A percentile compares a stretch with the other conserved stretches of the same genome.
phyloP scores from a whole-genome alignment of 2,797 vertebrate species.

The Euthynnus affinis region DNA sequence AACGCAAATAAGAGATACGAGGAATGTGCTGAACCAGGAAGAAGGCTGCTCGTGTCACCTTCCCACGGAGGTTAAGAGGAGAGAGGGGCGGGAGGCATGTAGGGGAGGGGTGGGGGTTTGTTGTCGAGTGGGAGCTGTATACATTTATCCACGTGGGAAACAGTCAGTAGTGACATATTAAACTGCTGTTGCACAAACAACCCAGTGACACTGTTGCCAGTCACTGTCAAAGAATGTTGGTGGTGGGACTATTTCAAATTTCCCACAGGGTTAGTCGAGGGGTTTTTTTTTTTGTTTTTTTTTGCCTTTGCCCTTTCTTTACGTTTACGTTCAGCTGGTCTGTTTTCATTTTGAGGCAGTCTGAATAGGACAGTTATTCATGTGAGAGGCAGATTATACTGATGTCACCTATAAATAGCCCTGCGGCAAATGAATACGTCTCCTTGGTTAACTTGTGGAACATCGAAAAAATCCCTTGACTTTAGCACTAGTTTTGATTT shows the following conservation, averaged over 20 bases:
- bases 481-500: background rate
- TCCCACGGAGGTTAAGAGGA: constrained; percentile 63
- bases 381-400: constrained; percentile 32
- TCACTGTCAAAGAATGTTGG: constrained; percentile 60
- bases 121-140: constrained; percentile 53
- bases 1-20: constrained; percentile 33
- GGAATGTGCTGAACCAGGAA: constrained; percentile 79
- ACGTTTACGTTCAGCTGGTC: constrained; percentile 57
- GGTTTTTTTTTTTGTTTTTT: too few relatives aligned
- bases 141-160: constrained; percentile 80
- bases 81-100: background rate
- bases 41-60: constrained; percentile 67
- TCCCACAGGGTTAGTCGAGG: constrained; percentile 59
- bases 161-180: constrained; percentile 71
- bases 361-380: constrained; percentile 28
- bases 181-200: constrained; percentile 65
- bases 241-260: constrained; percentile 51
- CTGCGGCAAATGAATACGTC: constrained; percentile 7
- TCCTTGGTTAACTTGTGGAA: constrained; percentile 5
- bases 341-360: constrained; percentile 41
- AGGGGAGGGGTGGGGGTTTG: constrained; percentile 5
- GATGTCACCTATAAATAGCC: constrained; percentile 42
- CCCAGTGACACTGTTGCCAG: constrained; percentile 62
- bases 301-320: constrained; percentile 39
- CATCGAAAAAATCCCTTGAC: constrained; percentile 27